Base-by-base conservation (phyloP, 2,888 invertebrate genomes). In the Amblyteles armatorius region DNA sequence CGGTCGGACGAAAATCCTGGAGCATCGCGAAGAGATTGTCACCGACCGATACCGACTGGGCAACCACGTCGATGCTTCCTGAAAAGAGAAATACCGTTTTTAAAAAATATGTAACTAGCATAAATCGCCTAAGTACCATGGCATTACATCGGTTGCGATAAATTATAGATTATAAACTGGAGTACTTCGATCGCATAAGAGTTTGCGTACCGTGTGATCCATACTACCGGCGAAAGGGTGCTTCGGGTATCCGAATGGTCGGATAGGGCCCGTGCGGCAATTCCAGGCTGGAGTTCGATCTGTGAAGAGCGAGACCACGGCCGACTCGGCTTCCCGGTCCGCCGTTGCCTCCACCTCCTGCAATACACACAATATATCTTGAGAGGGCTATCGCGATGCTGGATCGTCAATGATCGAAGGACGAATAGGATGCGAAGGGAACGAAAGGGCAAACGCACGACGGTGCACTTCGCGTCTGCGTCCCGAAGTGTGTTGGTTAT, bases 241-340 rank as follows among this genome's bases (percentile, higher is more conserved):
- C 94, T 79, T 94, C 94, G 83, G 94, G 93, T 84, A 92, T 89
- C 93, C 95, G 91, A 68, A 91, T 90, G 89, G 94, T 94, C 65
- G 94, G 95, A 77, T 95, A 94, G 69, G 93, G 92, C 88, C 92
- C 92, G 91, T 92, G 92, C 84, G 92, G 95, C 93, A 98, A 95
- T 94, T 98, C 98, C 94, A 98, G 95, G 93, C 98, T 98, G 86
- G 98, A 98, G 94, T 98, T 98, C 94, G 98, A 98, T 85, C 98
- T 96, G 94, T 98, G 97, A 84, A 97, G 94, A 79, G 95, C 89
- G 90, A 93, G 89, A 89, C 92, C 85, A 33, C 93, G 93, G 48
- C 92, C 93, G 84, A 93, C 91, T 79, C 93, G 93, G 86, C 90
- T 92, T 63, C 88, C 91, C 80, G 92, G 91, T 86, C 92, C 91